Base-by-base conservation (phyloP, 2,797 vertebrate genomes). In the Silurus aristotelis region DNA sequence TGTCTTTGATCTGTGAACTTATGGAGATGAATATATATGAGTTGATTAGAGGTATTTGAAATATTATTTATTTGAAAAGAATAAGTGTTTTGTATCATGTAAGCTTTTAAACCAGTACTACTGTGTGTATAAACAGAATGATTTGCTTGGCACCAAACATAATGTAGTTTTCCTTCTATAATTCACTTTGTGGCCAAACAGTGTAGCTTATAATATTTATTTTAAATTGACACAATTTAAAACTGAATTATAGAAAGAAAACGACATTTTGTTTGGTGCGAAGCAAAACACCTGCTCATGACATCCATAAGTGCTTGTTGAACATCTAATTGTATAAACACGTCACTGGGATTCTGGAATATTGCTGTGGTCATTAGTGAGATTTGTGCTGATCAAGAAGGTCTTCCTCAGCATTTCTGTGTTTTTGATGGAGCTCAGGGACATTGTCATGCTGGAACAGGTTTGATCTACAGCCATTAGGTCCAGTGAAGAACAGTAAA, bases 21-120 rank as follows among this genome's bases (percentile, higher is more conserved):
- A 97, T 97, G 96, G 95, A 97, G 89, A 96, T 97, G 97, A 99
- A 97, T 94, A 95, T 97, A 91, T 98, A 96, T 88, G 95, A 99
- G 90, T 93, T 96, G 81, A 97, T 98, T 88, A 96, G 92, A 97
- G 96, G 96, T 97, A 87, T 79, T 61, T 12, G 20, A 58, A 10
- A 67, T 25, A 58, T 43, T 68, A 48, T 27, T 22, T 0, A 25
- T 31, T 17, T 72, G 8, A 71, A 70, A 58, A 77, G 10, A 58
- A 77, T 56, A 27, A 58, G 3, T 25, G 6, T 58, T 92, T 46
- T 60, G 58, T 63, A 15, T 52, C 61, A 73, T 71, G 19, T 78
- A 58, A 61, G 56, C 9, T 72, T 48, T 22, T 1, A 38, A 4
- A 0, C 10, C 10, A 72, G 9, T 70, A 70, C 67, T 43, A 43